Conservation (phyloP, 2,113 vertebrate species). For the Peucedramus taeniatus region DNA sequence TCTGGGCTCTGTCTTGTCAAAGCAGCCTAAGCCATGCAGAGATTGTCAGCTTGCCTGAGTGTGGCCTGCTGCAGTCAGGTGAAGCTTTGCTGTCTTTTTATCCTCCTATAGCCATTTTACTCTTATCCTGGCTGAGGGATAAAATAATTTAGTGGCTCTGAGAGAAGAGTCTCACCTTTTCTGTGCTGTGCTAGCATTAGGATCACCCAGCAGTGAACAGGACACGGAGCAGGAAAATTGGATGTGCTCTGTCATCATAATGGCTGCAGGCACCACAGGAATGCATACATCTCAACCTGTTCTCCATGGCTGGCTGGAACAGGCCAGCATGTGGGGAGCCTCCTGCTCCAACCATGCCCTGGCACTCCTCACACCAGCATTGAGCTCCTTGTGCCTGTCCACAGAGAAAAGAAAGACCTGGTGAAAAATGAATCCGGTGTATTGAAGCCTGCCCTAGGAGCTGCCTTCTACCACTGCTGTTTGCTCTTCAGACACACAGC, state of each 20-base stretch:
- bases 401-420: not conserved
- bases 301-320: not conserved
- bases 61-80: not conserved
- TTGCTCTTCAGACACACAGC: not conserved
- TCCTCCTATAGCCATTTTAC: not conserved
- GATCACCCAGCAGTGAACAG: not conserved
- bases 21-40: not conserved
- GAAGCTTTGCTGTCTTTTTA: not conserved
- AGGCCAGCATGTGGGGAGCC: not conserved
- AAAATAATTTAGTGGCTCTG: not conserved
- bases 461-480: not conserved
- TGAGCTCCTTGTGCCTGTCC: not conserved
- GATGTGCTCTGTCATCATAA: not conserved
- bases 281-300: not conserved
- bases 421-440: fast-evolving
- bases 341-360: not conserved
- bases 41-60: not conserved
- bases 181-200: not conserved
- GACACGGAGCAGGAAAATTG: not conserved
- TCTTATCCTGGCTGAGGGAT: not conserved
- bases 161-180: not conserved
- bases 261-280: not conserved
- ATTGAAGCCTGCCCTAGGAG: not conserved
- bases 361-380: not conserved
- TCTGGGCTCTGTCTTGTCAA: not conserved